Base-by-base conservation (phyloP, 2,888 invertebrate genomes). In the Andrena minutula region DNA sequence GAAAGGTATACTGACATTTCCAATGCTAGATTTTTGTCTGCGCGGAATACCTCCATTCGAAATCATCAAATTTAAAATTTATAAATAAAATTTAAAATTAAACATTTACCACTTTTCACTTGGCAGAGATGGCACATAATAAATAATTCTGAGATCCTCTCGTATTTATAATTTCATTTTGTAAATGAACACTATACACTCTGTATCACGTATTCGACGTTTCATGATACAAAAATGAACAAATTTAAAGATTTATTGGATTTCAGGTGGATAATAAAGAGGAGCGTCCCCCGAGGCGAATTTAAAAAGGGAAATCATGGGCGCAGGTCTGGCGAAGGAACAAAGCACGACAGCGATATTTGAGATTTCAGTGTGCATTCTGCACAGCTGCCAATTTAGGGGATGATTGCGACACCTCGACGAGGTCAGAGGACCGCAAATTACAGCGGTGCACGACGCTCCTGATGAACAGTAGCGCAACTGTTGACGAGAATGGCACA, bases 361-460 rank as follows among this genome's bases (percentile, higher is more conserved):
- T 23, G 58, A 20, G 49, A 60, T 77, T 77, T 51, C 41, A 7
- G 60, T 5, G 28, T 12, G 30, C 32, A 66, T n/a, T 68, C 72
- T 66, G 66, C 61, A 53, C 16, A 28, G 47, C 65, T 72, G 69
- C 58, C 73, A 70, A 71, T 78, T 74, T 49, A 60, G 58, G 51
- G 53, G 56, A 66, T 10, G 66, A 68, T 10, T 61, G 56, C n/a
- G 65, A 68, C 74, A 63, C 63, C 56, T 66, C n/a, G 66, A 30
- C 72, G 53, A 66, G 47, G 66, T 66, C 72, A 20, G 41, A 60
- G 41, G 47, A 49, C 60, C 63, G 71, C 74, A 80, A 80, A 83
- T 80, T 83, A 76, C 65, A 61, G 65, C 41, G 73, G 69, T 47
- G 75, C 61, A 58, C 53, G 80, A 75, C 65, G 75, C 68, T 76